Percentiles rank a stretch among this genome's conserved stretches.
phyloP scores from a whole-genome alignment of 2,888 invertebrate genomes.

The Macropis europaea region DNA sequence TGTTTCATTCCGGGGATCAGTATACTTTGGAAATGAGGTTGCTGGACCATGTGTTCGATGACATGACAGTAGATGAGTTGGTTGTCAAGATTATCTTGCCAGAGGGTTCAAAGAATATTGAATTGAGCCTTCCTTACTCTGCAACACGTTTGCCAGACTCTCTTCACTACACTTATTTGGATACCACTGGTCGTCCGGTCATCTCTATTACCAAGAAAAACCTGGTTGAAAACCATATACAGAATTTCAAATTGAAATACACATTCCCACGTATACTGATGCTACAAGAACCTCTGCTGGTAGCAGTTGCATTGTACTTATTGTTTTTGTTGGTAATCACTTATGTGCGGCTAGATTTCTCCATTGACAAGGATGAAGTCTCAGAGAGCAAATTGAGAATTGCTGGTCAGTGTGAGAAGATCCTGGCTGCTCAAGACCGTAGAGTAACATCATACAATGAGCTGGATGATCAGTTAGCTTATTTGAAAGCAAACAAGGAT shows the following conservation, averaged over 20 bases:
- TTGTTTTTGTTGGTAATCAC: constrained; percentile 95
- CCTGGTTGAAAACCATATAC: constrained; percentile 97
- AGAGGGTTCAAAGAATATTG: constrained; percentile 92
- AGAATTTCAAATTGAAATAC: constrained; percentile 95
- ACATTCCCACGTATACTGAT: constrained; percentile 92
- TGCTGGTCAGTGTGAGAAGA: constrained; percentile 81
- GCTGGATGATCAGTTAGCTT: constrained; percentile 83
- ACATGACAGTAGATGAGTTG: constrained; percentile 96
- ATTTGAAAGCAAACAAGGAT: constrained; percentile 84
- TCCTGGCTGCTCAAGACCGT: constrained; percentile 83
- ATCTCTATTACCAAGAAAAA: constrained; percentile 90
- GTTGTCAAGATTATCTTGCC: constrained; percentile 95
- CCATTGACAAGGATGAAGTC: constrained; percentile 88
- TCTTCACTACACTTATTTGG: constrained; percentile 95
- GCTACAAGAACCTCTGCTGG: constrained; percentile 95
- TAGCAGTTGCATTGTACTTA: constrained; percentile 92
- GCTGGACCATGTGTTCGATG: constrained; percentile 98
- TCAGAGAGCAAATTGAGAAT: constrained; percentile 80
- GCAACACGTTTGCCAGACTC: constrained; percentile 88
- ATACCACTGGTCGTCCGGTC: constrained; percentile 95
- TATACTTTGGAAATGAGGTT: constrained; percentile 95
- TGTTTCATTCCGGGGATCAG: constrained; percentile 89
- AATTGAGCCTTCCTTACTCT: constrained; percentile 90
- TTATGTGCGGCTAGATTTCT: constrained; percentile 97
- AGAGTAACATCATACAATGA: constrained; percentile 83